Evolutionary conservation across 2,888 invertebrate genomes (phyloP).

Genomic region (Listrodromus nycthemerus): DNA sequence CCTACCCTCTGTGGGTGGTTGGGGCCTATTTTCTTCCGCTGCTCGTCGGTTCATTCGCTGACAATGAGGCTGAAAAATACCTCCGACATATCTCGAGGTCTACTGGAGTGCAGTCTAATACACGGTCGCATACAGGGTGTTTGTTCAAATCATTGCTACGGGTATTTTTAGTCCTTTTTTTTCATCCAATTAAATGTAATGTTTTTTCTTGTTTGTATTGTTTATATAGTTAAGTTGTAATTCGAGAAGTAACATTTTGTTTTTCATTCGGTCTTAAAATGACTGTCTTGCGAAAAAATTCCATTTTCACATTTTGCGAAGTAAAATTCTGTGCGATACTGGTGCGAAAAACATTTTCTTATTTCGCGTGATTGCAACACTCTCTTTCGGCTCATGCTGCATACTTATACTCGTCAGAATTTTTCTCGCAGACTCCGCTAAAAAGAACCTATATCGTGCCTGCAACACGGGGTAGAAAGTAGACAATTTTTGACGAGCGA

Average conservation of each 20-base stretch:
- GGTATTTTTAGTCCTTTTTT: neutral
- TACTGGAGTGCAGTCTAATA: neutral
- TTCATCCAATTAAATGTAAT: neutral
- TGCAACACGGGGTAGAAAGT: too few relatives aligned
- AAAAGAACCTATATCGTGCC: too few relatives aligned
- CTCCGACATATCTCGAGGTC: constrained; percentile 7
- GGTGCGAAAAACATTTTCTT: too few relatives aligned
- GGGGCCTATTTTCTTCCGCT: constrained; percentile 29
- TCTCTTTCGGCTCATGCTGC: too few relatives aligned
- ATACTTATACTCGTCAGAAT: too few relatives aligned
- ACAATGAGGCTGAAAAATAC: constrained; percentile 35
- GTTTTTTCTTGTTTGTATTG: neutral
- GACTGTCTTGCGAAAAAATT: too few relatives aligned
- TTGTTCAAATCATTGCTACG: neutral
- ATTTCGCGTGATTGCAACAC: too few relatives aligned
- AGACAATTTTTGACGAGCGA: too few relatives aligned
- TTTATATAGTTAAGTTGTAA: neutral
- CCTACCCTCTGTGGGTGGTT: neutral
- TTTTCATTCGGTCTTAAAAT: too few relatives aligned
- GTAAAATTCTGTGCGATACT: too few relatives aligned
- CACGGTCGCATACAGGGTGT: neutral
- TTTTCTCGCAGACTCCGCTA: too few relatives aligned
- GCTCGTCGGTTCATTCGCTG: constrained; percentile 21
- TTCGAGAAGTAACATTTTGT: neutral
- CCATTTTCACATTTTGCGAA: too few relatives aligned